phyloP scores from a whole-genome alignment of 1,140 invertebrate genomes.

The Tyrophagus putrescentiae region DNA sequence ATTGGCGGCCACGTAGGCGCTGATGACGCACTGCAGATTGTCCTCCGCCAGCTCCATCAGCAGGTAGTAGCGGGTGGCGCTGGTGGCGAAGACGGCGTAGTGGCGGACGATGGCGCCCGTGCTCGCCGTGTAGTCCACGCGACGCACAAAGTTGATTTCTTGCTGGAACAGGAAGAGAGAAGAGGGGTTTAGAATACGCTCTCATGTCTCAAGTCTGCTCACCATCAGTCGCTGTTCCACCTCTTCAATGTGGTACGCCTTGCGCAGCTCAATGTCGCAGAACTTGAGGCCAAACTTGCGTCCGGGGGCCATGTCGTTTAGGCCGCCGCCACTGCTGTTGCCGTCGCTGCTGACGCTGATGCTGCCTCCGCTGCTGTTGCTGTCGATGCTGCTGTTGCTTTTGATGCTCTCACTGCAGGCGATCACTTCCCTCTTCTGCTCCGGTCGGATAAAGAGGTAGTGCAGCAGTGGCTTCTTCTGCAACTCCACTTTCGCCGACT shows the following conservation, averaged over 20 bases:
- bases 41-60: conserved; percentile 1
- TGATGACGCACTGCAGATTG: neutral
- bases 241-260: neutral
- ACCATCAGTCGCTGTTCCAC: conserved; percentile 2
- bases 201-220: too few species aligned
- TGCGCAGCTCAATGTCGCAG: neutral
- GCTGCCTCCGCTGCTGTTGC: too few species aligned
- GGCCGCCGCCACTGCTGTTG: too few species aligned
- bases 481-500: too few species aligned
- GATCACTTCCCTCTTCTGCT: neutral
- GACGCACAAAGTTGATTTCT: neutral
- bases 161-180: too few species aligned
- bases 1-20: neutral
- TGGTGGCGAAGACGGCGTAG: neutral
- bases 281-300: neutral
- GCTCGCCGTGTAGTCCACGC: neutral
- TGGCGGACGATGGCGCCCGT: neutral
- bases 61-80: neutral
- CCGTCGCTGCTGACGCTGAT: too few species aligned
- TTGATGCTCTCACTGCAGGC: too few species aligned
- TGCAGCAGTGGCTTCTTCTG: too few species aligned
- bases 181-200: too few species aligned
- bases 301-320: neutral
- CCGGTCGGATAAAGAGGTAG: neutral
- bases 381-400: too few species aligned